A percentile compares a stretch with the other conserved stretches of the same genome.
phyloP scores from a whole-genome alignment of 2,888 invertebrate species.

The Eristalinus sepulchralis region DNA sequence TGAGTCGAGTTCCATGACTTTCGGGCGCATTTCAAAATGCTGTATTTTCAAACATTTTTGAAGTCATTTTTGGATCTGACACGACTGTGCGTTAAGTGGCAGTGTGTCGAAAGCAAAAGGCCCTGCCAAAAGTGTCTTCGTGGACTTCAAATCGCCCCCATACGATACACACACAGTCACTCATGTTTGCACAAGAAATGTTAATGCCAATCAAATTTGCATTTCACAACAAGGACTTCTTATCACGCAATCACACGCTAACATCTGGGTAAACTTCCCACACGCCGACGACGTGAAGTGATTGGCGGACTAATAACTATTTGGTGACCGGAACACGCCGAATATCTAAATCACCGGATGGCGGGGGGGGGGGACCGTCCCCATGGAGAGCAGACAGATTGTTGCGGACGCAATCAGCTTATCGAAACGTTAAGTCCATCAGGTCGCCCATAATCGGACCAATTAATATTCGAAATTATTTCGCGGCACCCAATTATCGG shows the following conservation, averaged over 20 bases:
- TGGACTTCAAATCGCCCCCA: too few species aligned
- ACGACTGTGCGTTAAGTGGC: too few species aligned
- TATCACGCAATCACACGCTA: neutral
- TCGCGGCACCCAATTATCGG: constrained; percentile 51
- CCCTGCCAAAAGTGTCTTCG: too few species aligned
- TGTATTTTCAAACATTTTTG: too few species aligned
- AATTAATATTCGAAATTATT: constrained; percentile 66
- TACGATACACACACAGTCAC: too few species aligned
- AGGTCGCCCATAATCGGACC: constrained; percentile 42
- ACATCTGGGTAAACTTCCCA: constrained; percentile 24
- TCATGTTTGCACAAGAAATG: neutral
- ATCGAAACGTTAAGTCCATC: constrained; percentile 43
- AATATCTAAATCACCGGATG: constrained; percentile 36
- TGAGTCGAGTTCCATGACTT: neutral
- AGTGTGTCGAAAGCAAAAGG: neutral
- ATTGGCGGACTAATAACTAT: constrained; percentile 50
- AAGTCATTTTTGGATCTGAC: too few species aligned
- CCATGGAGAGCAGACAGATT: constrained; percentile 37
- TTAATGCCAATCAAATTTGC: neutral
- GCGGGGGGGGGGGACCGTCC: constrained; percentile 3
- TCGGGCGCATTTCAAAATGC: too few species aligned
- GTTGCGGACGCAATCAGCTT: constrained; percentile 44
- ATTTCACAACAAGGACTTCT: constrained; percentile 6
- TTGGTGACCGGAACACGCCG: constrained; percentile 3
- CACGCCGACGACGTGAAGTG: constrained; percentile 15